A percentile compares a stretch with the other conserved stretches of the same genome.
Conservation (phyloP, 1,140 invertebrate species). For the Aporrectodea caliginosa region DNA sequence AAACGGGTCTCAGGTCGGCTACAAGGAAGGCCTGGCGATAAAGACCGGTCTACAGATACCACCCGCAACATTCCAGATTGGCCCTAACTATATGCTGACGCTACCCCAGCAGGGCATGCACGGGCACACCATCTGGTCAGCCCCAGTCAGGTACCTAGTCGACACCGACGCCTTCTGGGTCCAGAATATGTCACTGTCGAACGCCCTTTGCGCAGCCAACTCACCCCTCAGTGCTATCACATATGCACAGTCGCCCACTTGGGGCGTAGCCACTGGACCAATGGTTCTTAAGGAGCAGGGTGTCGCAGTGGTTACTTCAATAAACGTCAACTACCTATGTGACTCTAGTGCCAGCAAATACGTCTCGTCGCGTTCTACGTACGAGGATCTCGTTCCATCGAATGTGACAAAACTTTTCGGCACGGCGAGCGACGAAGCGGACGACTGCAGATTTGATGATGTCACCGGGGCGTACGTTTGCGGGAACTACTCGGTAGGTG, state of each 20-base stretch:
- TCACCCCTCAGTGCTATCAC: neutral
- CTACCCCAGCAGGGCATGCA: neutral
- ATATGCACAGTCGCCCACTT: neutral
- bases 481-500: constrained; percentile 3
- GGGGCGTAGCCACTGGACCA: neutral
- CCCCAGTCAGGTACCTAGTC: constrained; percentile 5
- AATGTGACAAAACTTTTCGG: neutral
- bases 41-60: neutral
- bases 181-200: neutral
- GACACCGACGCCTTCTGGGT: constrained; percentile 1
- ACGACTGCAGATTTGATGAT: constrained; percentile 7
- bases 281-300: constrained; percentile 1
- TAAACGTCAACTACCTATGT: constrained; percentile 9
- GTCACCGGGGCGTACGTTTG: constrained; percentile 9
- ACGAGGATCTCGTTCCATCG: neutral
- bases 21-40: neutral
- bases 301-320: neutral
- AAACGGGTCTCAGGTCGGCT: neutral
- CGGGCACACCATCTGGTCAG: neutral
- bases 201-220: neutral
- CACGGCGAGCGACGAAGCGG: neutral
- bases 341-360: neutral
- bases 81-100: neutral
- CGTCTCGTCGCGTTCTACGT: neutral
- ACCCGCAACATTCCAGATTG: neutral